Conservation (phyloP, 2,113 vertebrate species). For the Romanogobio albipinnatus region DNA sequence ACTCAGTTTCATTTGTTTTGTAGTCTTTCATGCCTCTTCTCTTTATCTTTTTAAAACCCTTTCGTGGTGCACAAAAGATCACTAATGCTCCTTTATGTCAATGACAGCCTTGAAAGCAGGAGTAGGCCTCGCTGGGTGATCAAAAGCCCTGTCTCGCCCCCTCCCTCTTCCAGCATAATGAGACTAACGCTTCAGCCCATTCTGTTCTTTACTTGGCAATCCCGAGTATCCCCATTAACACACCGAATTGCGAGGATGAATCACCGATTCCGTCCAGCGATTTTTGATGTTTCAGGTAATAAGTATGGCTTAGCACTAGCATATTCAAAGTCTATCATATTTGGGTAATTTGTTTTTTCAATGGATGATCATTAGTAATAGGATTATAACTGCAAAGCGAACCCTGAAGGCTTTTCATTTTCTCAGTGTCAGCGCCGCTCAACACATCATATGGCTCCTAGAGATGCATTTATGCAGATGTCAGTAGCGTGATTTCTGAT, state of each 20-base stretch:
- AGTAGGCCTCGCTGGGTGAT: conserved; percentile 47
- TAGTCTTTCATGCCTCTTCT: conserved; percentile 22
- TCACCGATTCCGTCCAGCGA: conserved; percentile 33
- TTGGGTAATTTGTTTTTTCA: conserved; percentile 41
- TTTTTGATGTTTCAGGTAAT: conserved; percentile 48
- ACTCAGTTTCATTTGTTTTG: conserved; percentile 36
- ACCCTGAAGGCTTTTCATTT: conserved; percentile 3
- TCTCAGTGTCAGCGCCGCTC: neutral
- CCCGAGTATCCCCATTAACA: conserved; percentile 41
- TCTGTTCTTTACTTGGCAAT: conserved; percentile 49
- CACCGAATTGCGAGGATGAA: conserved; percentile 18
- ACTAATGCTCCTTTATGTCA: conserved; percentile 54
- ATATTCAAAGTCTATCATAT: conserved; percentile 1
- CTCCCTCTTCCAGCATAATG: conserved; percentile 42
- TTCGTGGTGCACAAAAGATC: conserved; percentile 45
- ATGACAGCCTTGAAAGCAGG: conserved; percentile 50
- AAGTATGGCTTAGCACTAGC: neutral
- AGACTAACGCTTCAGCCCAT: conserved; percentile 42
- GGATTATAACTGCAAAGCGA: conserved; percentile 44
- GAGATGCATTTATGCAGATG: neutral
- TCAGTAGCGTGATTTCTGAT: neutral
- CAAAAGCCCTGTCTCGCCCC: conserved; percentile 51
- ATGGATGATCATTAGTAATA: conserved; percentile 42
- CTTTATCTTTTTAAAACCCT: neutral
- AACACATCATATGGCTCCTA: neutral